Base-by-base conservation (phyloP, 2,113 vertebrate genomes). In the Tachycineta bicolor region DNA sequence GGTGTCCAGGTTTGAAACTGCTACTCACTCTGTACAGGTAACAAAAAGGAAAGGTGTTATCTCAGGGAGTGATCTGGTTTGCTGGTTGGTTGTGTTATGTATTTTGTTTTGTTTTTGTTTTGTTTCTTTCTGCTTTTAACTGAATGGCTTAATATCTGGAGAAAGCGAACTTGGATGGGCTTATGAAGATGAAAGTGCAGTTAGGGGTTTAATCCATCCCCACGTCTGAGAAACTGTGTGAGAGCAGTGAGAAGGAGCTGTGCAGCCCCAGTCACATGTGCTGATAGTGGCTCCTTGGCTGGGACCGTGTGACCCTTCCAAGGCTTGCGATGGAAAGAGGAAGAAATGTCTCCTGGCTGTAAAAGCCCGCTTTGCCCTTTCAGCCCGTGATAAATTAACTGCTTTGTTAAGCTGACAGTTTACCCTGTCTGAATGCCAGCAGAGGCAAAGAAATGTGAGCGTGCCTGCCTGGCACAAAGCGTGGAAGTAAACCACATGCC, bases 371-470 rank as follows among this genome's bases (percentile, higher is more conserved):
- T 60, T 87, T 17, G 33, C 52, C 31, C 43, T 46, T 67, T n/a
- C 63, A 34, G 47, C 16, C 78, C 2, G 3, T 65, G 74, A 83
- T 19, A 69, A 95, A 89, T 80, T 24, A 80, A 55, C 63, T 86
- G 53, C 37, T 76, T 82, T 75, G 37, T n/a, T 49, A 21, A 58
- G 76, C n/a, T 70, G 55, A 47, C 83, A 4, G 0, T 43, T 95
- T 16, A 5, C 5, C 33, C 81, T 39, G 33, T 18, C 28, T 59
- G 47, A 74, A 63, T 71, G 56, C 85, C 71, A 91, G 18, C 67
- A 83, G 87, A 93, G 60, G 76, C 59, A 82, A 83, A 88, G 90
- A 93, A 88, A 67, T 75, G 39, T 24, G 46, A 76, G 41, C 4
- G 1, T 47, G 81, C 58, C 89, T 94, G 78, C 68, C 56, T 91